Evolutionary conservation across 2,888 invertebrate species (phyloP).

Genomic region (Orthosia cruda): DNA sequence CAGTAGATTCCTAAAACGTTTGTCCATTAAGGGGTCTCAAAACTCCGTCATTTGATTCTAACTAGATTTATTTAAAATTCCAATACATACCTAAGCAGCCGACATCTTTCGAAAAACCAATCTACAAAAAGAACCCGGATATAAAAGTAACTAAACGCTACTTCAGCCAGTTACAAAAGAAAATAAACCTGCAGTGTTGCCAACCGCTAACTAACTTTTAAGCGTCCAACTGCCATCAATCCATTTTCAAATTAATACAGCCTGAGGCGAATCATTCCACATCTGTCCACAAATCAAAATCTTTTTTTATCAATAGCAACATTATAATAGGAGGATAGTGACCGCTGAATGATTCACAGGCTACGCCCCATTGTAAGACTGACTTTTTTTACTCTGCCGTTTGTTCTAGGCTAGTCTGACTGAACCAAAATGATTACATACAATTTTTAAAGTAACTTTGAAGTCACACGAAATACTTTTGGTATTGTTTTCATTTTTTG

Average conservation of each 20-base stretch:
- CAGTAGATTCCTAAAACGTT: too few relatives aligned
- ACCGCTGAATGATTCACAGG: slow-evolving; percentile 72
- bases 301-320: slow-evolving; percentile 60
- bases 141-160: slow-evolving; percentile 5
- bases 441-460: slow-evolving; percentile 42
- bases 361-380: slow-evolving; percentile 63
- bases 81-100: not conserved
- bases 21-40: too few relatives aligned
- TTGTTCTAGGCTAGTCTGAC: slow-evolving; percentile 45
- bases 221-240: slow-evolving; percentile 34
- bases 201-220: slow-evolving; percentile 44
- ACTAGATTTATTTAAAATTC: not conserved
- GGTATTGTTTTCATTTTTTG: slow-evolving; percentile 42
- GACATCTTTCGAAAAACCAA: not conserved
- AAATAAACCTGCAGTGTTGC: slow-evolving; percentile 43
- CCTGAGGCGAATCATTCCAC: slow-evolving; percentile 59
- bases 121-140: not conserved
- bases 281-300: slow-evolving; percentile 68
- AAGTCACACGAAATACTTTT: slow-evolving; percentile 46
- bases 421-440: slow-evolving; percentile 61
- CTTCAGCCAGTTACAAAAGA: slow-evolving; percentile 20
- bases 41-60: not conserved
- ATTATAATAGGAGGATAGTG: slow-evolving; percentile 65
- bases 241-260: slow-evolving; percentile 57
- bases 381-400: slow-evolving; percentile 47